Evolutionary conservation across 2,888 invertebrate species (phyloP), one percentile per base, ranked within the genome.

Genomic region (Deilephila porcellus): DNA sequence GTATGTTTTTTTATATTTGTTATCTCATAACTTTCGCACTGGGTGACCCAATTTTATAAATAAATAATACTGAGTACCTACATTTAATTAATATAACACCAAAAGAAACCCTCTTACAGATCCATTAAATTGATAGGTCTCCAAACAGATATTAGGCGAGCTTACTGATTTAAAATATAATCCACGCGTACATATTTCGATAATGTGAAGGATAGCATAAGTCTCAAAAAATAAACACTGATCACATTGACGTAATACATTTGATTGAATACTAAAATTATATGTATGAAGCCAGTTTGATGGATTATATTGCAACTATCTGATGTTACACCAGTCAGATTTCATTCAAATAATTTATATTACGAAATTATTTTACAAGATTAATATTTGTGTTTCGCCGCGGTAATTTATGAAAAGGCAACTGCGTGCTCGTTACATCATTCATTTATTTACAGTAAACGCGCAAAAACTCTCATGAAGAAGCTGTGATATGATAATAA

Each of bases 241-340:
- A 45, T 45, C 45, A 45, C 45, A 14, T 45, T 45, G 45, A 45
- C 45, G 45, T 45, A 45, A 45, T 56, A 56, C 56, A 56, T 56
- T 17, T 56, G 56, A 45, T 45, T 45, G 45, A 45, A 45, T 45
- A 45, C 45, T 11, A 45, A 45, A 45, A 45, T 45, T 45, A 45
- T 14, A 11, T 45, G 45, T 45, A 45, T 14, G 19, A n/a, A 56
- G 56, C 56, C 56, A 56, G 17, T 56, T n/a, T 56, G 56, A 56
- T 56, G n/a, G 56, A 56, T 56, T 56, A n/a, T n/a, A 56, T 56
- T 56, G 56, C 56, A 56, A 56, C 56, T 56, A 56, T 56, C 56
- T 56, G 56, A 56, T 56, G 56, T 56, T 56, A 56, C 56, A 56
- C 56, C n/a, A 56, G 56, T 56, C 56, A 56, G 56, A 56, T 56